A percentile compares a stretch with the other conserved stretches of the same genome.
Evolutionary conservation across 2,113 vertebrate species (phyloP).

Genomic region (Thinocorus orbignyianus): DNA sequence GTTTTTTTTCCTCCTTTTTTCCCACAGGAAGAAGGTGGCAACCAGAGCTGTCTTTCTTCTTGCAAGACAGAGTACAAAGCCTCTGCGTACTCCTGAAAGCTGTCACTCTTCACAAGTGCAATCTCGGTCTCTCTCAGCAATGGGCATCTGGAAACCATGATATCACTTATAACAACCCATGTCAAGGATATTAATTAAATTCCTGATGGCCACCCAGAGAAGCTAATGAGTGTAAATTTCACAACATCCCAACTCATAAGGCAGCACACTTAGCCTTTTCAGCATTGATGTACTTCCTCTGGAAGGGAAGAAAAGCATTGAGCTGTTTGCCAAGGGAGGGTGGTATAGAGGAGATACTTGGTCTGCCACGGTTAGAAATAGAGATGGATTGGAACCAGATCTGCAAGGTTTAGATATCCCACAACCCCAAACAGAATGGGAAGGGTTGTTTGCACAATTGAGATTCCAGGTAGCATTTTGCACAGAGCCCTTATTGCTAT

Average conservation of each 20-base stretch:
- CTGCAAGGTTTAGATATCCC: background rate
- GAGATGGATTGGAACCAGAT: background rate
- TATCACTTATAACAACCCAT: constrained; percentile 11
- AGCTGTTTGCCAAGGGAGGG: background rate
- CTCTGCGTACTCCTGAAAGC: constrained; percentile 27
- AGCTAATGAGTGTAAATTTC: constrained; percentile 48
- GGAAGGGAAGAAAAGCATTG: background rate
- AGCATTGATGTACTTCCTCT: background rate
- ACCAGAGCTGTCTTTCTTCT: constrained; percentile 57
- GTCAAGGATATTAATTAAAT: constrained; percentile 44
- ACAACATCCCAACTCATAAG: constrained; percentile 41
- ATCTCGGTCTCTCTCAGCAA: constrained; percentile 53
- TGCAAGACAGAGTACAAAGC: constrained; percentile 60
- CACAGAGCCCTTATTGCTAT: background rate
- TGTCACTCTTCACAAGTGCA: constrained; percentile 51
- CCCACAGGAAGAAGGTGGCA: constrained; percentile 67
- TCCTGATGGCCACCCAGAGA: constrained; percentile 49
- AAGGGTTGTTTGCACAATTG: background rate
- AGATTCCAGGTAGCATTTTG: background rate
- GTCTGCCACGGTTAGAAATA: background rate
- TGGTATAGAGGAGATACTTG: background rate
- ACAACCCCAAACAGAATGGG: background rate
- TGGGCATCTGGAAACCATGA: constrained; percentile 50
- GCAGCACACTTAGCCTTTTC: constrained; percentile 22
- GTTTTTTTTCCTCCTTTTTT: constrained; percentile 49